phyloP scores from a whole-genome alignment of 2,888 invertebrate species.

The Drosophila meridionalis region DNA sequence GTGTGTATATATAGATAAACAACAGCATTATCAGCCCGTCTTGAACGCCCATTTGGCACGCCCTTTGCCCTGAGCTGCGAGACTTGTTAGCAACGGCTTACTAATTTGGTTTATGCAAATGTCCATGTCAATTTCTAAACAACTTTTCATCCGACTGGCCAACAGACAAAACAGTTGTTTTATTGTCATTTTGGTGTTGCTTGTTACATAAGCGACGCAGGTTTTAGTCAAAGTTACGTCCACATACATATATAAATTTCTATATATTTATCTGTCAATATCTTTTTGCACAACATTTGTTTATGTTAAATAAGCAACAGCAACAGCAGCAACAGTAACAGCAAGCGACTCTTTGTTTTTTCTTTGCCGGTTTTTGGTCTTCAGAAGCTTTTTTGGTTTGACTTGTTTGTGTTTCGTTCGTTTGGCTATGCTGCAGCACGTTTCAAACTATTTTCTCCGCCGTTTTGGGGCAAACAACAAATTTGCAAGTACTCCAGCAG shows the following conservation, averaged over 20 bases:
- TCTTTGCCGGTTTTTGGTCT: conserved; percentile 34
- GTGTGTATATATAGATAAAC: conserved; percentile 10
- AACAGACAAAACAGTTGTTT: conserved; percentile 45
- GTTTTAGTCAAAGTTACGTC: neutral
- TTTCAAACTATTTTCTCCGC: conserved; percentile 58
- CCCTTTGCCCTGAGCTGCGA: conserved; percentile 23
- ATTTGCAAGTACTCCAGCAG: conserved; percentile 45
- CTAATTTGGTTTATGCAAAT: conserved; percentile 72
- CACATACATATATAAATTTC: neutral
- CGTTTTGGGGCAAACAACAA: conserved; percentile 47
- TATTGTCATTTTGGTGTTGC: conserved; percentile 25
- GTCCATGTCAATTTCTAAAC: conserved; percentile 58
- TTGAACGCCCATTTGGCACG: conserved; percentile 10
- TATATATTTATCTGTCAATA: conserved; percentile 8
- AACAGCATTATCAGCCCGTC: conserved; percentile 14
- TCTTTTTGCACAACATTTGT: conserved; percentile 61
- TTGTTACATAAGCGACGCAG: conserved; percentile 56
- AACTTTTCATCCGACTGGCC: conserved; percentile 47
- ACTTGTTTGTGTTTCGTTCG: conserved; percentile 44
- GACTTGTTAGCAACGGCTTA: conserved; percentile 64
- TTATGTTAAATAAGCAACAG: conserved; percentile 49
- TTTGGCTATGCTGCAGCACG: conserved; percentile 70
- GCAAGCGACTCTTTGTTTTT: conserved; percentile 16
- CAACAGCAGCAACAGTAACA: conserved; percentile 11
- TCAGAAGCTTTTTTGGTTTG: conserved; percentile 48